Evolutionary conservation across 2,888 invertebrate genomes (phyloP), one percentile per base, ranked within the genome.

Genomic region (Torymus texanus): DNA sequence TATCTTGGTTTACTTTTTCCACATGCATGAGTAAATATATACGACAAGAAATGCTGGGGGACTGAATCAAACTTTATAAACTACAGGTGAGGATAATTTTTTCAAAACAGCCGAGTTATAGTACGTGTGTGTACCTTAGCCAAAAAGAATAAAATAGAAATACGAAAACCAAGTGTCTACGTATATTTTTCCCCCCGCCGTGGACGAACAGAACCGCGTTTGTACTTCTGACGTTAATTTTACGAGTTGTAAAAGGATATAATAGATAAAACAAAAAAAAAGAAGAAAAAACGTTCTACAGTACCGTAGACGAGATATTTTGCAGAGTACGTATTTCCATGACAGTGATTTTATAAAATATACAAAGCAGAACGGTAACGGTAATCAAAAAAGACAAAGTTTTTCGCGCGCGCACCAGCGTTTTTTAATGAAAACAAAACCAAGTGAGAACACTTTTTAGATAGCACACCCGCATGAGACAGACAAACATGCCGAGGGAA

Each of bases 331-430:
- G 75, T 76, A 76, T 79, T 81, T 79, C 81, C 79, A 79, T 81
- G 81, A 81, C 76, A 81, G 79, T 59, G 61, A 73, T 81, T 81
- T 81, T 81, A 76, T 81, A 81, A 61, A 65, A 63, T 81, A 78
- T 73, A 81, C 63, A 75, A 62, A 73, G 66, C 66, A 29, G 65
- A 70, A 56, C 50, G 66, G 8, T 41, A 71, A 78, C 61, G 50
- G 51, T 56, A 75, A 78, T 78, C 71, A 81, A 81, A 72, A 71
- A 21, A 55, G 21, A 50, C 0, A 18, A 51, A n/a, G 53, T 80
- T 74, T 78, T 65, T 21, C 21, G 21, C 58, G 67, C 71, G 29
- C 58, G 63, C 51, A 8, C 0, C 8, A 41, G 41, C 41, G 51
- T 66, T 72, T 68, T 66, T 71, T 71, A 75, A 41, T 8, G 10